Evolutionary conservation across 2,113 vertebrate genomes (phyloP).

Genomic region (Zosterops borbonicus): DNA sequence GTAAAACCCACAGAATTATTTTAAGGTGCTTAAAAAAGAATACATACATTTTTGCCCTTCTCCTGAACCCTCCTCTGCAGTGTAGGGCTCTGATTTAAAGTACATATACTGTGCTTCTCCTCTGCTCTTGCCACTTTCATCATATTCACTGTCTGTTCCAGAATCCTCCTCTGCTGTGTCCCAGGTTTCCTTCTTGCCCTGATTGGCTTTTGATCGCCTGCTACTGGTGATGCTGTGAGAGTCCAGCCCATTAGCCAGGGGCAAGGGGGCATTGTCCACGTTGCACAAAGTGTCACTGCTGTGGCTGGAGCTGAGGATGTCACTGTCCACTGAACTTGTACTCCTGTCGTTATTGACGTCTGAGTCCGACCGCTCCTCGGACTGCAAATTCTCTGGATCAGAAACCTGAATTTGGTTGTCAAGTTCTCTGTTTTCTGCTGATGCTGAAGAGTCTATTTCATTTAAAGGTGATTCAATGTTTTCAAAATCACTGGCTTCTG

Average conservation of each 20-base stretch:
- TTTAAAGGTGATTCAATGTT: conserved; percentile 91
- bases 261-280: conserved; percentile 86
- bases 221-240: conserved; percentile 98
- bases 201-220: conserved; percentile 93
- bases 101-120: conserved; percentile 88
- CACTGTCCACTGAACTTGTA: conserved; percentile 97
- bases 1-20: neutral
- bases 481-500: conserved; percentile 93
- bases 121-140: conserved; percentile 95
- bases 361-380: conserved; percentile 93
- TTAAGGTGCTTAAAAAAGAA: neutral
- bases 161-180: conserved; percentile 98
- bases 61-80: conserved; percentile 81
- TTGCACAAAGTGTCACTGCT: conserved; percentile 98
- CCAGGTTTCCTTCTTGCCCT: conserved; percentile 98
- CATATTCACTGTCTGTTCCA: conserved; percentile 96
- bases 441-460: conserved; percentile 84
- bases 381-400: conserved; percentile 87
- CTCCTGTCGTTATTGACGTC: conserved; percentile 97
- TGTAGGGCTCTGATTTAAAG: conserved; percentile 87
- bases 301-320: conserved; percentile 98
- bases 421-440: conserved; percentile 86
- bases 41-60: conserved; percentile 92
- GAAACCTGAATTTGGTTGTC: conserved; percentile 88
- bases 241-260: conserved; percentile 93